These are phyloP conservation scores for Eueides isabella DNA, from an alignment of 1,140 invertebrate species.

Conservation along the genomic window DNA sequence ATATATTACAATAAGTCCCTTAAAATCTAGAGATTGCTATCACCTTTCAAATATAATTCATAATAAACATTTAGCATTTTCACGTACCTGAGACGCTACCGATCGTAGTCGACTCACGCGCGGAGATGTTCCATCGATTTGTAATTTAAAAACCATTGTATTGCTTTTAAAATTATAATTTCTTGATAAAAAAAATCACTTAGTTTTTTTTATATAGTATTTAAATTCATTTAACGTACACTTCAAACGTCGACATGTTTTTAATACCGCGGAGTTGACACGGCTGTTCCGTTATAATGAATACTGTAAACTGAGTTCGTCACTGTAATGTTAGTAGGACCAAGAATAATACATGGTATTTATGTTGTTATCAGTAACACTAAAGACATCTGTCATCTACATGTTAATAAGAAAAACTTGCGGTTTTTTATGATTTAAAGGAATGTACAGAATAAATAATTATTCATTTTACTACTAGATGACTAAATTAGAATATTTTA, in stretches of 20 bases:
- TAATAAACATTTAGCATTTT: background rate
- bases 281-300: background rate
- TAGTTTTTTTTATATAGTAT: background rate
- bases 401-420: background rate
- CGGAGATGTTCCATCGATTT: conserved; percentile 42
- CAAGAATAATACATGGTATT: background rate
- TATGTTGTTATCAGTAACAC: conserved; percentile 4
- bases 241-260: background rate
- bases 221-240: background rate
- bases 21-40: too few species aligned
- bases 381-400: background rate
- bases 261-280: background rate
- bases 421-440: background rate
- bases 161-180: background rate
- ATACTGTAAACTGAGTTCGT: background rate
- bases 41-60: too few species aligned
- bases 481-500: background rate
- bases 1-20: too few species aligned
- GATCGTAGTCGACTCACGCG: conserved; percentile 50
- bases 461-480: background rate
- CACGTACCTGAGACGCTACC: conserved; percentile 54
- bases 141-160: conserved; percentile 54
- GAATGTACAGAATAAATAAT: background rate
- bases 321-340: background rate
- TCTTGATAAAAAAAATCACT: background rate